Evolutionary conservation across 1,140 invertebrate species (phyloP), one percentile per base, ranked within the genome.

Genomic region (Cydia amplana): DNA sequence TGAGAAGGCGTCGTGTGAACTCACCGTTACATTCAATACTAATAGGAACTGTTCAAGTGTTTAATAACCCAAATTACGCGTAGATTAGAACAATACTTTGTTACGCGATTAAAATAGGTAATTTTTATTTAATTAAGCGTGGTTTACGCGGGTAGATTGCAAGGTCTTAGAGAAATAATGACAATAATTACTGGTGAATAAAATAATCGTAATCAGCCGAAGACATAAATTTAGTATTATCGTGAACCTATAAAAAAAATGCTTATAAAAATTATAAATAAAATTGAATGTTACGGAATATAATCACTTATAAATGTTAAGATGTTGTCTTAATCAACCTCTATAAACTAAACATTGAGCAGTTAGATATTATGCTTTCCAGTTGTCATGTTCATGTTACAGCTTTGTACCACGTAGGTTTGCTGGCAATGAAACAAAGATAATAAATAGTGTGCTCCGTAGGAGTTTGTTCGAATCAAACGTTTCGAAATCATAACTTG

Each of bases 31-130:
- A 70, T 70, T 70, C 28, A 36, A 40, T 60, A 60, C 55, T 70
- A 70, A 70, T 70, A 70, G 65, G 65, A 70, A 36, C 65, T 70
- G n/a, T 40, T 40, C 3, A 46, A 46, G 43, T 46, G 43, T 70
- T 70, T 70, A 70, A 70, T 70, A 70, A 20, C 65, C 64, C 65
- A 36, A 36, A 70, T 70, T 70, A 36, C 65, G n/a, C 6, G 20
- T 60, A 55, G 51, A 18, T 60, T 60, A 23, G 55, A 60, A 60
- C 55, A 60, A 60, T 60, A 60, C 18, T 55, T 4, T 60, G 20
- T 60, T 60, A 60, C 20, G 18, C 18, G 18, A 60, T 60, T 36
- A 16, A 32, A 70, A 70, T 70, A 18, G 36, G 65, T 70, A 10
- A 70, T 36, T 60, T 23, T 23, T 12, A 60, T 60, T 60, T 10